phyloP scores from a whole-genome alignment of 2,888 invertebrate species.

The Matsumyia berberina region DNA sequence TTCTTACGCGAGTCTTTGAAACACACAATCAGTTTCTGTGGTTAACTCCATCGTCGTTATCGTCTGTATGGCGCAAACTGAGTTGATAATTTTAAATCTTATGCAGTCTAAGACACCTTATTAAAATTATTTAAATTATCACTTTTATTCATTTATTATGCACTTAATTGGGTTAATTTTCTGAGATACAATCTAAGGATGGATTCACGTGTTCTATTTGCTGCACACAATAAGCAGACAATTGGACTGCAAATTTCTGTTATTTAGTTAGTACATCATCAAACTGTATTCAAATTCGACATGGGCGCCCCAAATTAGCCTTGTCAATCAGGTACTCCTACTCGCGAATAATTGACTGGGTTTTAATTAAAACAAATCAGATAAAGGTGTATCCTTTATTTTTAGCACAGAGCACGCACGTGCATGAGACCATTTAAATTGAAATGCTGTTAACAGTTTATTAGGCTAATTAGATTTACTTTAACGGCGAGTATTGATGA shows the following conservation, averaged over 20 bases:
- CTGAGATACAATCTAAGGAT: no score
- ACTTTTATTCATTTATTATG: no score
- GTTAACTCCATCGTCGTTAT: neutral
- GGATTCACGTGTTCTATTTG: conserved; percentile 1
- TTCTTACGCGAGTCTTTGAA: conserved; percentile 50
- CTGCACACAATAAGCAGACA: conserved; percentile 16
- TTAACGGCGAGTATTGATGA: conserved; percentile 3
- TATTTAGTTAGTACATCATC: conserved; percentile 40
- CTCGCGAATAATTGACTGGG: conserved; percentile 38
- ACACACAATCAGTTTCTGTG: conserved; percentile 29
- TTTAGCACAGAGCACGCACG: neutral
- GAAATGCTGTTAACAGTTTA: conserved; percentile 52
- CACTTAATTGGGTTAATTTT: no score
- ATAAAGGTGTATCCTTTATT: conserved; percentile 34
- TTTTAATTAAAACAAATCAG: conserved; percentile 59
- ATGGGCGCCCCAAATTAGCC: conserved; percentile 49
- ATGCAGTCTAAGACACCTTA: no score
- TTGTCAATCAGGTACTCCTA: conserved; percentile 61
- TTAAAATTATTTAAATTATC: no score
- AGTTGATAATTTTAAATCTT: no score
- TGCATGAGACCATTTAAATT: conserved; percentile 23
- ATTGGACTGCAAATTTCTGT: conserved; percentile 14
- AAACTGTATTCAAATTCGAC: conserved; percentile 63
- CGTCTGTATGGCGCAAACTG: neutral
- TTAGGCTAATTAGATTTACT: conserved; percentile 54